A percentile compares a stretch with the other conserved stretches of the same genome.
Conservation (phyloP, 2,113 vertebrate species). For the Rhineura floridana region DNA sequence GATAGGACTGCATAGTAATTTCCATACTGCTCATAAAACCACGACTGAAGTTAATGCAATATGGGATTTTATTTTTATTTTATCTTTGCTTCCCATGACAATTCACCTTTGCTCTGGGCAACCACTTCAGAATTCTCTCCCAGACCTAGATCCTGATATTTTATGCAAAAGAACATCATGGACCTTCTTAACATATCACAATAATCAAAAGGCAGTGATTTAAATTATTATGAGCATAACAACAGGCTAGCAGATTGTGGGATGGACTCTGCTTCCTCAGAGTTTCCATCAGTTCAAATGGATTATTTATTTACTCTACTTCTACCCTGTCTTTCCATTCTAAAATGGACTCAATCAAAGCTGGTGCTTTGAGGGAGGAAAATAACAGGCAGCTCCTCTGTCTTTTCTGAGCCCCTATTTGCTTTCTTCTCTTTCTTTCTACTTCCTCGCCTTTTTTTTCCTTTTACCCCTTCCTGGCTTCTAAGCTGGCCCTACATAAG, state of each 20-base stretch:
- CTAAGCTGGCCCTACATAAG: neutral
- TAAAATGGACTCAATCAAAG: neutral
- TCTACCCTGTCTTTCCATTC: neutral
- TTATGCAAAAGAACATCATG: slow-evolving; percentile 21
- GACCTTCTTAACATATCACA: slow-evolving; percentile 34
- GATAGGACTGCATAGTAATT: slow-evolving; percentile 19
- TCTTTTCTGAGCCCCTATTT: neutral
- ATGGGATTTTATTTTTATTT: neutral
- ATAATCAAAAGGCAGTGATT: rapidly evolving
- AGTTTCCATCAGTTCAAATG: neutral
- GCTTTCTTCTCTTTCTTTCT: neutral
- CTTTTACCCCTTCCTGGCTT: neutral
- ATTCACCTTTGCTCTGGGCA: rapidly evolving
- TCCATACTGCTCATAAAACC: slow-evolving; percentile 39
- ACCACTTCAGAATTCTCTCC: slow-evolving; percentile 20
- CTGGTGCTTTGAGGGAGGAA: neutral
- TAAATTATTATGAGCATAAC: slow-evolving; percentile 11
- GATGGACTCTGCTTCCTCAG: slow-evolving; percentile 24
- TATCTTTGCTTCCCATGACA: neutral
- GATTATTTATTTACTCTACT: neutral
- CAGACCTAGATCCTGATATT: slow-evolving; percentile 42
- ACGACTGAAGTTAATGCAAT: neutral
- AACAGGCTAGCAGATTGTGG: neutral
- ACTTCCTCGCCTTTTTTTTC: neutral
- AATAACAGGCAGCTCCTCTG: neutral